Evolutionary conservation across 2,888 invertebrate species (phyloP).

Genomic region (Osmoderma eremita): DNA sequence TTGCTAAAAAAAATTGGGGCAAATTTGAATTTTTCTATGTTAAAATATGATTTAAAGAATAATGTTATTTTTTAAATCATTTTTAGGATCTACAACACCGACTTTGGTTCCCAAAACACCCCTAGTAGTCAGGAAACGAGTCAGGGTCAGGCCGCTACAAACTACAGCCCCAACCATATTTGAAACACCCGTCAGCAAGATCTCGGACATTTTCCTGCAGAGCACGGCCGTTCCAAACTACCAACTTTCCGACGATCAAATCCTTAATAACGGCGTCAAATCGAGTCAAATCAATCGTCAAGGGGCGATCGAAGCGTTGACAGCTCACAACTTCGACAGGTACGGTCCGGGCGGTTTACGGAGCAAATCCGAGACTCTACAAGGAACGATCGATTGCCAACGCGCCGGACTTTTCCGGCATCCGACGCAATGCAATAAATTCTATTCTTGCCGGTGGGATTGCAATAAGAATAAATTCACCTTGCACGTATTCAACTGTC

Average conservation of each 20-base stretch:
- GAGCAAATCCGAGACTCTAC: constrained; percentile 69
- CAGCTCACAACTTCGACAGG: constrained; percentile 65
- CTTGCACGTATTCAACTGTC: constrained; percentile 81
- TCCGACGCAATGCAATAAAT: constrained; percentile 82
- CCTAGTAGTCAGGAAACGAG: constrained; percentile 48
- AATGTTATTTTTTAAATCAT: background rate
- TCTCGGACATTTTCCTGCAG: constrained; percentile 45
- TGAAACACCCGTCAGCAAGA: constrained; percentile 40
- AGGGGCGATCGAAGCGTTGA: constrained; percentile 61
- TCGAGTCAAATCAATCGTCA: constrained; percentile 56
- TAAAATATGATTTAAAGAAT: too few species aligned
- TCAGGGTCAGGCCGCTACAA: constrained; percentile 45
- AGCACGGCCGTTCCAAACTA: constrained; percentile 42
- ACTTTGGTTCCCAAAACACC: constrained; percentile 45
- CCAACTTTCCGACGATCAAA: constrained; percentile 46
- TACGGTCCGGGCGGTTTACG: constrained; percentile 73
- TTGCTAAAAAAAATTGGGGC: too few species aligned
- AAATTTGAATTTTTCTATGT: too few species aligned
- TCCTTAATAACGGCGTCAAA: constrained; percentile 56
- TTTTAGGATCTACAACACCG: constrained; percentile 36
- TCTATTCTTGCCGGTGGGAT: constrained; percentile 85
- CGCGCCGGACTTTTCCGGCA: constrained; percentile 74
- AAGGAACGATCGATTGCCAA: constrained; percentile 71
- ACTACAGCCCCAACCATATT: constrained; percentile 36
- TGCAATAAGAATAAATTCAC: constrained; percentile 79